phyloP scores from a whole-genome alignment of 2,113 vertebrate species.

The Pycnonotus jocosus region DNA sequence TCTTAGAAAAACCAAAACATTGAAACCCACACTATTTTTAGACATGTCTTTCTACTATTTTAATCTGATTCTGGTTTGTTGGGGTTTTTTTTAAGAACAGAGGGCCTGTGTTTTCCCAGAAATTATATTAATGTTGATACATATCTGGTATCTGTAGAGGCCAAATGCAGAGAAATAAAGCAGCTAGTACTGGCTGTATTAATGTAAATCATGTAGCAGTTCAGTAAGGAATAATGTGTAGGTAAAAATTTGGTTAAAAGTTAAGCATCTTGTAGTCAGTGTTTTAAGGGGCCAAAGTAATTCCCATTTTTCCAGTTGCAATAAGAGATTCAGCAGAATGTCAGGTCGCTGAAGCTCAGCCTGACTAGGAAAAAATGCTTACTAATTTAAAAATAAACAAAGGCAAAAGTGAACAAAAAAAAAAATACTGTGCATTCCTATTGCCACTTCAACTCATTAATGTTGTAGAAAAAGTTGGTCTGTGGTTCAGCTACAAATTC shows the following conservation, averaged over 20 bases:
- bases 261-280: rapidly evolving
- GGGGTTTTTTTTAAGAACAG: not conserved
- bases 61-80: not conserved
- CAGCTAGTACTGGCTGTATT: not conserved
- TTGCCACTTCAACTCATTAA: not conserved
- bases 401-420: not conserved
- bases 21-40: not conserved
- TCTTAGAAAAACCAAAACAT: not conserved
- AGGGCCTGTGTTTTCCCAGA: not conserved
- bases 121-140: not conserved
- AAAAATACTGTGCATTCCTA: rapidly evolving
- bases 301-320: not conserved
- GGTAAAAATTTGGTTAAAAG: not conserved
- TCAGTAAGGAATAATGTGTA: not conserved
- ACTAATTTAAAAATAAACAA: not conserved
- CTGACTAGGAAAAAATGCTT: not conserved
- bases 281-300: not conserved
- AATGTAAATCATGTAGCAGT: not conserved
- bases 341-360: not conserved
- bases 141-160: not conserved
- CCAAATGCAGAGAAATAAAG: not conserved
- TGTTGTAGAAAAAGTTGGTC: not conserved
- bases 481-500: not conserved
- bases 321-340: not conserved
- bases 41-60: not conserved